Evolutionary conservation across 2,113 vertebrate species (phyloP).

Genomic region (Trichomycterus rosablanca): DNA sequence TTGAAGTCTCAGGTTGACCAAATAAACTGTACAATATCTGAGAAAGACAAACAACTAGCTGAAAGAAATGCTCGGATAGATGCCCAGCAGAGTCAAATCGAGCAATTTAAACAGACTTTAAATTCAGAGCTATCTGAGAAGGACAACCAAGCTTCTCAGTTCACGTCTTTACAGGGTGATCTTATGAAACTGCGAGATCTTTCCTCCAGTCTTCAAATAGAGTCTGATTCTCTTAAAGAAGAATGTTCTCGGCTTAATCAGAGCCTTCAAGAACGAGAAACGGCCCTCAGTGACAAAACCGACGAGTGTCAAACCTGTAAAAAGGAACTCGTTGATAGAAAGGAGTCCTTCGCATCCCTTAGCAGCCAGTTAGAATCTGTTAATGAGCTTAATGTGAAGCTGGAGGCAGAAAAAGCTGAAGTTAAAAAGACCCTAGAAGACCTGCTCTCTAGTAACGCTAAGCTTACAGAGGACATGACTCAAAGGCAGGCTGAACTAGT

Average conservation of each 20-base stretch:
- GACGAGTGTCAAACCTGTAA: constrained; percentile 55
- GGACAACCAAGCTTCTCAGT: constrained; percentile 52
- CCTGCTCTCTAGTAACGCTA: constrained; percentile 51
- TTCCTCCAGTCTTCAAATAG: constrained; percentile 48
- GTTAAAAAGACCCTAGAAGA: constrained; percentile 52
- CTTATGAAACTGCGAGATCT: constrained; percentile 47
- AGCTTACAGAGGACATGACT: constrained; percentile 53
- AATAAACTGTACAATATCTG: constrained; percentile 43
- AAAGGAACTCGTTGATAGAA: constrained; percentile 62
- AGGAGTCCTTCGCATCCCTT: constrained; percentile 55
- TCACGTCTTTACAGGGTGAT: constrained; percentile 49
- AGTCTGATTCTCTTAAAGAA: constrained; percentile 58
- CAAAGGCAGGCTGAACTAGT: constrained; percentile 51
- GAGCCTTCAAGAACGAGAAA: constrained; percentile 59
- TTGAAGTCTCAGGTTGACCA: constrained; percentile 59
- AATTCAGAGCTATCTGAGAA: constrained; percentile 63
- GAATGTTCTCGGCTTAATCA: constrained; percentile 53
- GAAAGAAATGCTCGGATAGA: constrained; percentile 56
- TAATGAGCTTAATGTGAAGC: constrained; percentile 55
- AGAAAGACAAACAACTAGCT: constrained; percentile 58
- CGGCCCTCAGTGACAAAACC: constrained; percentile 44
- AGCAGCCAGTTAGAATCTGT: constrained; percentile 58
- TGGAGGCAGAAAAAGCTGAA: constrained; percentile 58
- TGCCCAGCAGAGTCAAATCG: constrained; percentile 55
- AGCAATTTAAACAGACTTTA: constrained; percentile 63